Conservation (phyloP, 2,797 vertebrate species). For the Allobates femoralis region DNA sequence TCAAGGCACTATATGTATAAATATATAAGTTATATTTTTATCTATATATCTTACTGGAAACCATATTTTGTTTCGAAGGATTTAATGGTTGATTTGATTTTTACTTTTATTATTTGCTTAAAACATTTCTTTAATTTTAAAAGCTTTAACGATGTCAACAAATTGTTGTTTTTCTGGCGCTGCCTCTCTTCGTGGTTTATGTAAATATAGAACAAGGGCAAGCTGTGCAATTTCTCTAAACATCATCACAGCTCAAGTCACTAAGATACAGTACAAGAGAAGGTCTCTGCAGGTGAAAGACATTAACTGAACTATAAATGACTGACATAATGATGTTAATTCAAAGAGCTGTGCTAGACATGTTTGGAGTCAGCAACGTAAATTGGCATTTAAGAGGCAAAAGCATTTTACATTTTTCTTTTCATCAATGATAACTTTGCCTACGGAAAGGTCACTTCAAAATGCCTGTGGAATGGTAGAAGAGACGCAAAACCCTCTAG, state of each 20-base stretch:
- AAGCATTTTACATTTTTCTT: constrained; percentile 62
- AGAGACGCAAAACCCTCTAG: constrained; percentile 29
- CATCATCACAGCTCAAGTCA: constrained; percentile 54
- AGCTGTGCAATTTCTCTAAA: constrained; percentile 55
- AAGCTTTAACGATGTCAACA: constrained; percentile 31
- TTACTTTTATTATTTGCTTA: background rate
- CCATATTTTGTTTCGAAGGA: too few species aligned
- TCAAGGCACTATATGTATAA: too few species aligned
- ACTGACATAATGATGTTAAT: constrained; percentile 63
- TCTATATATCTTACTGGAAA: too few species aligned
- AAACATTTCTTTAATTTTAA: constrained; percentile 24
- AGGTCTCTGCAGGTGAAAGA: constrained; percentile 63
- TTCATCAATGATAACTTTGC: constrained; percentile 64
- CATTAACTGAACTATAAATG: constrained; percentile 62
- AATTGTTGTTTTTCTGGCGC: constrained; percentile 21
- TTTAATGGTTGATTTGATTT: background rate
- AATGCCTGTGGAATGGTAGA: constrained; percentile 50
- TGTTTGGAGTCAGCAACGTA: constrained; percentile 61
- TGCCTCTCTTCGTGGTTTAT: constrained; percentile 14
- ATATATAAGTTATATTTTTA: too few species aligned
- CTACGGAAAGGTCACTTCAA: constrained; percentile 60
- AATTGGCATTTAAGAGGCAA: constrained; percentile 62
- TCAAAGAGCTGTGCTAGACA: constrained; percentile 58
- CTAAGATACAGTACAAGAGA: constrained; percentile 57
- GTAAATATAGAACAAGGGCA: constrained; percentile 48